Evolutionary conservation across 2,888 invertebrate genomes (phyloP).

Genomic region (Hypercompe scribonia): DNA sequence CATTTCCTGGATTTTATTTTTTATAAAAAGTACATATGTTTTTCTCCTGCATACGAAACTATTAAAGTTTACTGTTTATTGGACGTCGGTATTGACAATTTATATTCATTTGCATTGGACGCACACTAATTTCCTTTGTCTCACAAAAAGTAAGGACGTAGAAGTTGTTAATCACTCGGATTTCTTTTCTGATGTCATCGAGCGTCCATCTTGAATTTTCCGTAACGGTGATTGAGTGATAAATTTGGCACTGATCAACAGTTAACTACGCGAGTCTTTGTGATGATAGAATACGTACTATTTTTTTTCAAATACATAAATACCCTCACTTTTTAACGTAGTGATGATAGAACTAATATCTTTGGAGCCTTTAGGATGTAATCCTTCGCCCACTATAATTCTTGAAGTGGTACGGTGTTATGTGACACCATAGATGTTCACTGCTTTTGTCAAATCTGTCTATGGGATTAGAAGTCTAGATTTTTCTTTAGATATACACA

Average conservation of each 20-base stretch:
- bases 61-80: neutral
- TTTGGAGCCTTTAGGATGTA: neutral
- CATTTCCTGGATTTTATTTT: neutral
- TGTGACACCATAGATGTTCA: too few relatives aligned
- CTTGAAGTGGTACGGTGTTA: neutral
- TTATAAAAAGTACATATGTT: neutral
- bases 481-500: neutral
- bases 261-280: neutral
- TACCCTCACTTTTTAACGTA: neutral
- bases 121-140: conserved; percentile 7
- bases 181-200: conserved; percentile 4
- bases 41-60: neutral
- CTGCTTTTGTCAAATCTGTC: neutral
- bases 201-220: neutral
- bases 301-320: neutral
- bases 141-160: neutral
- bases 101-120: neutral
- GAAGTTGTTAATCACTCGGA: neutral
- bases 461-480: neutral
- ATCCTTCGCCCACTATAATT: neutral
- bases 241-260: neutral
- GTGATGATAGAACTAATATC: neutral
- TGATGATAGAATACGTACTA: neutral
- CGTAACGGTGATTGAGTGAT: neutral
- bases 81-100: neutral